Conservation (phyloP, 2,888 invertebrate species). For the Ennomos erosarius region DNA sequence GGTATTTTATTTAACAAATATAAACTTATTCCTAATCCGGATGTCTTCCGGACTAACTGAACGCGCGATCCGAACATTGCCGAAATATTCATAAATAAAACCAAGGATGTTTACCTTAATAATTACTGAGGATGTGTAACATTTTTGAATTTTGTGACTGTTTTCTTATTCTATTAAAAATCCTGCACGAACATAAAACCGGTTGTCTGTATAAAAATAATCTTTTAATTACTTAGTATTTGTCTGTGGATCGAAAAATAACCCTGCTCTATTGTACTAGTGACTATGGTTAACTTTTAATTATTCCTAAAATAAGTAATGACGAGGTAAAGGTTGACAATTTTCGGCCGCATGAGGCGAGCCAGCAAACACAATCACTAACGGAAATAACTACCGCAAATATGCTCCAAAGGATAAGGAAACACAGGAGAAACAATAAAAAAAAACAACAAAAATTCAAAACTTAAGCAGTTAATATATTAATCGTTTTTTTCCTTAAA, state of each 20-base stretch:
- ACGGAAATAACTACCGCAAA: constrained; percentile 59
- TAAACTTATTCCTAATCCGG: constrained; percentile 79
- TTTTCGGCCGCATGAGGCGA: constrained; percentile 64
- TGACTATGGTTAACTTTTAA: constrained; percentile 83
- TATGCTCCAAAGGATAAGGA: constrained; percentile 69
- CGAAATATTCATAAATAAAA: constrained; percentile 73
- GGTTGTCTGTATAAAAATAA: constrained; percentile 85
- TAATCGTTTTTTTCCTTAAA: constrained; percentile 84
- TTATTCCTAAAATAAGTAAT: constrained; percentile 82
- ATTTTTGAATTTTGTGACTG: constrained; percentile 73
- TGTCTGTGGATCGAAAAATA: constrained; percentile 85
- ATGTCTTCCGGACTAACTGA: constrained; percentile 68
- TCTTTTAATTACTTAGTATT: constrained; percentile 79
- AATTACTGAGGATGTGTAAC: constrained; percentile 72
- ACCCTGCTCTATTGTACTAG: constrained; percentile 86
- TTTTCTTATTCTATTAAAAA: constrained; percentile 73
- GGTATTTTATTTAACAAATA: constrained; percentile 73
- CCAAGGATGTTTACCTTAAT: constrained; percentile 77
- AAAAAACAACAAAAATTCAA: constrained; percentile 81
- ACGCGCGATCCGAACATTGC: constrained; percentile 72
- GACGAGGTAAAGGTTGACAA: constrained; percentile 84
- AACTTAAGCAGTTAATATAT: constrained; percentile 86
- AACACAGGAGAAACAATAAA: constrained; percentile 68
- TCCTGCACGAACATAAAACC: constrained; percentile 81
- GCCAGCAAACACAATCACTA: constrained; percentile 62